Conservation (phyloP, 2,888 invertebrate species). For the Tiliacea citrago region DNA sequence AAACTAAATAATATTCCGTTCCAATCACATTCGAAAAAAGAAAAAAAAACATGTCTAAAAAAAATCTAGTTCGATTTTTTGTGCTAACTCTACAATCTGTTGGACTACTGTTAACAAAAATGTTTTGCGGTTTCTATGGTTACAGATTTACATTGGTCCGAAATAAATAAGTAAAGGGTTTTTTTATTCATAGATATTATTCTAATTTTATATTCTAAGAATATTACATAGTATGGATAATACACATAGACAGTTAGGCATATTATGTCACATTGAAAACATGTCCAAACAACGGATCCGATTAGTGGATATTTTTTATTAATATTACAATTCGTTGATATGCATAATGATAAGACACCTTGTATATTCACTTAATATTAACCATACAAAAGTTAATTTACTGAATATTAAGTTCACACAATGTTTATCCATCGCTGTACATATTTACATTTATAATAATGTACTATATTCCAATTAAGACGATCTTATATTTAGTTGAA, state of each 20-base stretch:
- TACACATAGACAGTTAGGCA: constrained; percentile 60
- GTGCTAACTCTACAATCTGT: constrained; percentile 28
- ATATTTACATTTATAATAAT: constrained; percentile 82
- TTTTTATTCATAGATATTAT: constrained; percentile 38
- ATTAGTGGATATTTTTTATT: constrained; percentile 64
- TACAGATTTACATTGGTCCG: constrained; percentile 54
- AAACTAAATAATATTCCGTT: constrained; percentile 7
- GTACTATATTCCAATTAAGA: constrained; percentile 61
- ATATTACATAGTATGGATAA: constrained; percentile 55
- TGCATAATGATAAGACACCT: constrained; percentile 90
- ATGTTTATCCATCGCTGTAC: constrained; percentile 78
- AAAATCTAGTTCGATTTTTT: constrained; percentile 35
- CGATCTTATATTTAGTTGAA: constrained; percentile 56
- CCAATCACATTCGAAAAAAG: constrained; percentile 29
- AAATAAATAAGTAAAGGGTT: constrained; percentile 59
- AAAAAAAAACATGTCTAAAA: constrained; percentile 2
- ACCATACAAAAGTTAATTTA: constrained; percentile 83
- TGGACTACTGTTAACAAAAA: constrained; percentile 42
- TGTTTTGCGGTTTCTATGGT: constrained; percentile 5
- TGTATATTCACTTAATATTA: constrained; percentile 86
- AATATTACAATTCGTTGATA: constrained; percentile 89
- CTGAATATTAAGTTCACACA: constrained; percentile 71
- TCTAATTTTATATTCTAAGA: constrained; percentile 43
- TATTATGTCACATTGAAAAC: constrained; percentile 66
- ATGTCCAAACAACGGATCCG: constrained; percentile 67